phyloP scores from a whole-genome alignment of 2,113 vertebrate genomes.

The Zapornia atra region DNA sequence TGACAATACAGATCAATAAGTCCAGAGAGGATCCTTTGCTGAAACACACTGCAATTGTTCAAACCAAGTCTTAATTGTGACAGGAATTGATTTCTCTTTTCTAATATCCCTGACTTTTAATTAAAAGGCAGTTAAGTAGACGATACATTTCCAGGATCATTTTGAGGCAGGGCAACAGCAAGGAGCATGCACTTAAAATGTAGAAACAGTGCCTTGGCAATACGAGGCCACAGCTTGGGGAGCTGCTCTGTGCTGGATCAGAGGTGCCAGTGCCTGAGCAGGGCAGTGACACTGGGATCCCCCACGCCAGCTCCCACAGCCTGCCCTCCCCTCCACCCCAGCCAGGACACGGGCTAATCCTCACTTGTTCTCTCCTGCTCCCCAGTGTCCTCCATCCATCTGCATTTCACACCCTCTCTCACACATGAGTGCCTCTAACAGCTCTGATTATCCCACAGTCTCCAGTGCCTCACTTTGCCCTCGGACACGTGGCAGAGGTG shows the following conservation, averaged over 20 bases:
- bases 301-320: neutral
- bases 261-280: neutral
- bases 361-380: neutral
- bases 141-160: constrained; percentile 25
- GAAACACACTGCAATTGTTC: constrained; percentile 33
- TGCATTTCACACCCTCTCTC: constrained; percentile 21
- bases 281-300: neutral
- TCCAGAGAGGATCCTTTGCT: constrained; percentile 30
- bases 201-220: neutral
- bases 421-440: neutral
- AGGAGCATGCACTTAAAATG: neutral
- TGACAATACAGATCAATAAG: constrained; percentile 62
- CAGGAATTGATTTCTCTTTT: constrained; percentile 62
- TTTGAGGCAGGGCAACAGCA: constrained; percentile 3
- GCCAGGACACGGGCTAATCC: neutral
- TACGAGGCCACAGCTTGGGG: neutral
- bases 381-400: neutral
- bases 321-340: neutral
- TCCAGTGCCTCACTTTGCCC: neutral
- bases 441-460: neutral
- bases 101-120: constrained; percentile 66
- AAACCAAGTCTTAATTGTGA: constrained; percentile 53
- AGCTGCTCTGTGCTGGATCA: neutral
- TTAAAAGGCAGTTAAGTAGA: constrained; percentile 64
- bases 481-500: neutral